Evolutionary conservation across 1,140 invertebrate genomes (phyloP).

Genomic region (Procambarus clarkii): DNA sequence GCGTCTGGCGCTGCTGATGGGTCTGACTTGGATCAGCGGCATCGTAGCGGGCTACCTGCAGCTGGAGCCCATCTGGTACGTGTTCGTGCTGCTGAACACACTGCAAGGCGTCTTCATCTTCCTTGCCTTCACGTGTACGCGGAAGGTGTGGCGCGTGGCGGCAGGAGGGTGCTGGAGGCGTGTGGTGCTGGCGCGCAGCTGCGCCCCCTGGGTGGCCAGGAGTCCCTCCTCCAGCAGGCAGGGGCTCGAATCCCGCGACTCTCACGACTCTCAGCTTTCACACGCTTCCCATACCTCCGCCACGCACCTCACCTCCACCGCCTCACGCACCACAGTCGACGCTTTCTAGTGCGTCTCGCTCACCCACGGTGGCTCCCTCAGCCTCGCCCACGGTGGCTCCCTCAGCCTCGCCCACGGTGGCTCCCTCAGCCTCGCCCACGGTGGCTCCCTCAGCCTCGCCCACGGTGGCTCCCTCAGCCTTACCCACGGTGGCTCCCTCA

Average conservation of each 20-base stretch:
- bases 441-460: too few relatives aligned
- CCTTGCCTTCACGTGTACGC: conserved; percentile 79
- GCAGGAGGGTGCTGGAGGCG: conserved; percentile 50
- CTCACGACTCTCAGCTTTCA: conserved; percentile 45
- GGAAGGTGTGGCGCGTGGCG: conserved; percentile 62
- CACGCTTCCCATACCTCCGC: conserved; percentile 45
- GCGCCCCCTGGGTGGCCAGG: conserved; percentile 28
- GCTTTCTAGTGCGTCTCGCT: conserved; percentile 15
- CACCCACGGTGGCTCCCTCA: too few relatives aligned
- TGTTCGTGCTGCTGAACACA: conserved; percentile 80
- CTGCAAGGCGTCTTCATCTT: conserved; percentile 81
- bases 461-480: too few relatives aligned
- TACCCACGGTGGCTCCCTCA: too few relatives aligned
- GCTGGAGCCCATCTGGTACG: conserved; percentile 76
- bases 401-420: too few relatives aligned
- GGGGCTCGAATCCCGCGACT: conserved; percentile 42
- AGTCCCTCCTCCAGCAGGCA: conserved; percentile 55
- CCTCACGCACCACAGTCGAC: conserved; percentile 21
- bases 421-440: too few relatives aligned
- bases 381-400: too few relatives aligned
- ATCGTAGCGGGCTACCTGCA: conserved; percentile 77
- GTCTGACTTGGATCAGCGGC: conserved; percentile 79
- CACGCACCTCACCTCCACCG: conserved; percentile 19
- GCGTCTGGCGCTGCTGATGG: conserved; percentile 79
- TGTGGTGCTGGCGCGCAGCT: neutral